These are phyloP conservation scores for Gerris lacustris DNA, from an alignment of 2,888 invertebrate species.

Conservation along the genomic window DNA sequence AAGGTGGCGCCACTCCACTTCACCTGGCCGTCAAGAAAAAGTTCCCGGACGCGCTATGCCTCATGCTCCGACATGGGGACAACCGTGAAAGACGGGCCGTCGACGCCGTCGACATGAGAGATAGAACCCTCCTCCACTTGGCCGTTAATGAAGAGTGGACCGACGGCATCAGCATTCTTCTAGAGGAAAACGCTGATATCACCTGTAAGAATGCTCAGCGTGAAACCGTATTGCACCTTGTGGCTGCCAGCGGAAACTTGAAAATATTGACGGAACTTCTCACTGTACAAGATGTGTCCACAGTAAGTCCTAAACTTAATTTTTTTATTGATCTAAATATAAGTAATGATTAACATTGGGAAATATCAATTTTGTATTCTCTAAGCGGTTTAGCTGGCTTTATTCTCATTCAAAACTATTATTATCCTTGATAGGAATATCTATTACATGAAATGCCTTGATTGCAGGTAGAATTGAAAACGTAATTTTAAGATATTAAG, in stretches of 20 bases:
- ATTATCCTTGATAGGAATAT: too few relatives aligned
- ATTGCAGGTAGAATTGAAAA: too few relatives aligned
- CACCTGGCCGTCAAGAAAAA: conserved; percentile 42
- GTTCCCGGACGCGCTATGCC: conserved; percentile 40
- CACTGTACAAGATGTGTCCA: conserved; percentile 38
- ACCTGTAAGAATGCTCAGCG: conserved; percentile 24
- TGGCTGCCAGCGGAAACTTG: conserved; percentile 42
- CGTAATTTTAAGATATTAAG: too few relatives aligned
- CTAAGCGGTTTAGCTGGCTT: not conserved
- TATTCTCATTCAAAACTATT: not conserved
- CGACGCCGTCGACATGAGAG: conserved; percentile 41
- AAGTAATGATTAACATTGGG: not conserved
- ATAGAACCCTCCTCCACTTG: conserved; percentile 43
- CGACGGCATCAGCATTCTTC: conserved; percentile 42
- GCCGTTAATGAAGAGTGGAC: conserved; percentile 44
- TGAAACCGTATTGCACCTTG: conserved; percentile 43
- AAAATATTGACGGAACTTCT: conserved; percentile 44
- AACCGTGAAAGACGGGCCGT: conserved; percentile 17
- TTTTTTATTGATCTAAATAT: not conserved
- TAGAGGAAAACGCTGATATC: conserved; percentile 44
- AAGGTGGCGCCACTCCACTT: conserved; percentile 41
- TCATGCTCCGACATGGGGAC: conserved; percentile 29
- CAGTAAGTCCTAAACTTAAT: conserved; percentile 23
- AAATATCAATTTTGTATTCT: too few relatives aligned
- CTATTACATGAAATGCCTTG: too few relatives aligned